A percentile compares a stretch with the other conserved stretches of the same genome.
These are phyloP conservation scores for Hipparchia semele DNA, from an alignment of 2,888 invertebrate genomes.

Conservation along the genomic window DNA sequence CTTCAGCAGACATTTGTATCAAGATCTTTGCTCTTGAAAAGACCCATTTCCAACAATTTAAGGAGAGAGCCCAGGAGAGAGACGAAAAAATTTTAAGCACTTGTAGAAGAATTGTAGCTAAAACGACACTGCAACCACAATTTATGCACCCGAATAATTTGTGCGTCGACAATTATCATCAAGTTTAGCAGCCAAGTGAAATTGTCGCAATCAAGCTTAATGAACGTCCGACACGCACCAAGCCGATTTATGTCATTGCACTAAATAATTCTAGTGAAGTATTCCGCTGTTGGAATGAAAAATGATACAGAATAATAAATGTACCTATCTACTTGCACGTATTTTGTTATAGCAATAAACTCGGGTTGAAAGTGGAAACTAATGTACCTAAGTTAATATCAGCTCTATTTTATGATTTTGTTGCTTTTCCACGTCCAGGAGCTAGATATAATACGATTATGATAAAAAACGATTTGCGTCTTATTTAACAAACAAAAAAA, in stretches of 20 bases:
- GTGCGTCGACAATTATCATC: slow-evolving; percentile 18
- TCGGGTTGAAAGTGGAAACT: slow-evolving; percentile 23
- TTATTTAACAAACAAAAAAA: too few relatives aligned
- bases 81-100: background rate
- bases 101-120: background rate
- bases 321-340: slow-evolving; percentile 20
- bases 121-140: background rate
- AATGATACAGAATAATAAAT: slow-evolving; percentile 35
- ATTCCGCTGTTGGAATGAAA: slow-evolving; percentile 29
- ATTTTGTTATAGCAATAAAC: slow-evolving; percentile 30
- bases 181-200: slow-evolving; percentile 20
- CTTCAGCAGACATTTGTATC: too few relatives aligned
- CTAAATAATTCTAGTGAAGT: slow-evolving; percentile 37
- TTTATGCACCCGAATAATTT: slow-evolving; percentile 13
- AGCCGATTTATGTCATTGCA: slow-evolving; percentile 34
- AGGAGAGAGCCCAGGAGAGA: too few relatives aligned
- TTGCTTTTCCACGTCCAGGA: too few relatives aligned
- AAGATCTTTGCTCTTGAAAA: too few relatives aligned
- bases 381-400: background rate
- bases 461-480: too few relatives aligned
- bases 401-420: background rate
- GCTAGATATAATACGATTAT: too few relatives aligned
- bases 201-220: slow-evolving; percentile 26
- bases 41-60: too few relatives aligned
- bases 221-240: slow-evolving; percentile 31